Conservation (phyloP, 2,113 vertebrate species). For the Antechinus stuartii region DNA sequence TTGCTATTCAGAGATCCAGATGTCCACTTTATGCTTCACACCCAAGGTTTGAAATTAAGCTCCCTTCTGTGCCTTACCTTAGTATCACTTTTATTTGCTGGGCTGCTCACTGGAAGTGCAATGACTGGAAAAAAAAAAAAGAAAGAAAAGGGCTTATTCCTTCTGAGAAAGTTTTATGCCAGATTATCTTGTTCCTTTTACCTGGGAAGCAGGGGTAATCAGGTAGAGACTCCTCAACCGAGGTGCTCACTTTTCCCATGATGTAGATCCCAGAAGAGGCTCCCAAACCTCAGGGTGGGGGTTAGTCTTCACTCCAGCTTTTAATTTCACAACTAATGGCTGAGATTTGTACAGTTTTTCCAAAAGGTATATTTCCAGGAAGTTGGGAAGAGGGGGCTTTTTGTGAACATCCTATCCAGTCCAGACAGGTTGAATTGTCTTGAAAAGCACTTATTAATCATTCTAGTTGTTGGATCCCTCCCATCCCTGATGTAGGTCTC, state of each 20-base stretch:
- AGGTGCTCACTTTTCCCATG: not conserved
- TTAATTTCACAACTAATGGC: not conserved
- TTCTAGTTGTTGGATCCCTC: not conserved
- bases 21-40: not conserved
- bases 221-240: not conserved
- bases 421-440: not conserved
- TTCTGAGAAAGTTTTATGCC: not conserved
- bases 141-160: not conserved
- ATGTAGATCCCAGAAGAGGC: not conserved
- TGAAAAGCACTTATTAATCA: not conserved
- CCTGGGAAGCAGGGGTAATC: not conserved
- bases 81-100: constrained; percentile 83
- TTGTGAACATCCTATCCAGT: not conserved
- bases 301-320: not conserved
- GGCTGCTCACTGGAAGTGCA: constrained; percentile 84
- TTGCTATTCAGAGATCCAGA: not conserved
- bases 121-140: constrained; percentile 74
- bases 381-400: not conserved
- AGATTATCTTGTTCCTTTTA: not conserved
- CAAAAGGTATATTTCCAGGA: not conserved
- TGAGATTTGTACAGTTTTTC: not conserved
- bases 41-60: not conserved
- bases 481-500: not conserved
- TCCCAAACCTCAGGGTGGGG: not conserved
- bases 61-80: constrained; percentile 83